Evolutionary conservation across 2,113 vertebrate species (phyloP).

Genomic region (Thymallus thymallus): DNA sequence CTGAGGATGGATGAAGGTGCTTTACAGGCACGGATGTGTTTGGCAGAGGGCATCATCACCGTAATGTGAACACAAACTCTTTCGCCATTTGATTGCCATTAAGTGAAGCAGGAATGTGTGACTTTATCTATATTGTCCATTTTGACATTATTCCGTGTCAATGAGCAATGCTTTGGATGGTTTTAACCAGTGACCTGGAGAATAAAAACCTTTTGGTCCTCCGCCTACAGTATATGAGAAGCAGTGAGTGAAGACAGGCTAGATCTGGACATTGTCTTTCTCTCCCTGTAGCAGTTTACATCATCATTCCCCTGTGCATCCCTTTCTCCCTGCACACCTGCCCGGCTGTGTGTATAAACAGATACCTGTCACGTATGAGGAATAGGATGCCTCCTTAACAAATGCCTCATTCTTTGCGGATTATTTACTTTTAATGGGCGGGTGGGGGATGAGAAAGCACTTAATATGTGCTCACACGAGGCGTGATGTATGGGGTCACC

Average conservation of each 20-base stretch:
- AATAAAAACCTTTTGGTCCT: neutral
- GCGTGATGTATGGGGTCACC: conserved; percentile 74
- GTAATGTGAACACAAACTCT: neutral
- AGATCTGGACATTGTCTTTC: neutral
- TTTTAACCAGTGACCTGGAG: neutral
- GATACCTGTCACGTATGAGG: conserved; percentile 72
- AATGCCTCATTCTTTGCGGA: conserved; percentile 66
- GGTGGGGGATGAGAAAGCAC: conserved; percentile 65
- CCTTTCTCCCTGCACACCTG: conserved; percentile 40
- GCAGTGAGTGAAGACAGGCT: neutral
- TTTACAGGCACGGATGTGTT: neutral
- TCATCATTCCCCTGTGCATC: conserved; percentile 42
- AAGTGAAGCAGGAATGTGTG: neutral
- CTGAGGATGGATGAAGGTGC: neutral
- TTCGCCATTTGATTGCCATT: neutral
- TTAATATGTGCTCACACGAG: conserved; percentile 74
- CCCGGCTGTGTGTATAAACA: conserved; percentile 53
- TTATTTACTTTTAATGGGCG: conserved; percentile 79
- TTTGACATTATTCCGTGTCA: neutral
- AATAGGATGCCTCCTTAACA: conserved; percentile 59
- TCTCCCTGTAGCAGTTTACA: conserved; percentile 30
- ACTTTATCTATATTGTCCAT: neutral
- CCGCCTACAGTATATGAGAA: neutral
- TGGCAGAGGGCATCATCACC: neutral
- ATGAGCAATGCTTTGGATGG: neutral